These are phyloP conservation scores for Teleogryllus oceanicus DNA, from an alignment of 2,888 invertebrate species.

Conservation along the genomic window DNA sequence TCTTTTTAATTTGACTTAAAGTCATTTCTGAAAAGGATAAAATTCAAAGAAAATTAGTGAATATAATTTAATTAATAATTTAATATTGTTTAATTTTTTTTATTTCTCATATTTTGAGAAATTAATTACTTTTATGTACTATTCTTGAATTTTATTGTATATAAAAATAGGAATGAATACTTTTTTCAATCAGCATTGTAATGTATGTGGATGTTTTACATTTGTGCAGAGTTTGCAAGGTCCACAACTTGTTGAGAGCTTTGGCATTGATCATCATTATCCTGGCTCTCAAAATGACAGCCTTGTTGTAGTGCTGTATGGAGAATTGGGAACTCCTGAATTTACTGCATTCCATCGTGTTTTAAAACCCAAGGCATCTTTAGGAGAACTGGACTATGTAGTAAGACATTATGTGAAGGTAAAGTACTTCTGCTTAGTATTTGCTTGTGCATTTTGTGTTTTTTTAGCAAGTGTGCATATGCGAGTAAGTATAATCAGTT, in stretches of 20 bases:
- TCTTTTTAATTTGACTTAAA: too few species aligned
- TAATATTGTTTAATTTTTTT: too few species aligned
- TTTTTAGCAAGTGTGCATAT: too few species aligned
- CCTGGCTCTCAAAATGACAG: slow-evolving; percentile 70
- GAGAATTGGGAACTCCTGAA: slow-evolving; percentile 74
- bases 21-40: too few species aligned
- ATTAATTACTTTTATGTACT: too few species aligned
- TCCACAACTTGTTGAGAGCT: slow-evolving; percentile 55
- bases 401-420: slow-evolving; percentile 83
- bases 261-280: slow-evolving; percentile 80
- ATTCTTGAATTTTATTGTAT: too few species aligned
- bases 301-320: slow-evolving; percentile 71
- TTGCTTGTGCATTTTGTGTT: too few species aligned
- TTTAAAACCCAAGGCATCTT: slow-evolving; percentile 64
- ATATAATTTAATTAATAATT: too few species aligned
- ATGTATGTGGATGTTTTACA: background rate
- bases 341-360: slow-evolving; percentile 72
- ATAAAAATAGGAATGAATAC: too few species aligned
- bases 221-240: background rate
- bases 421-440: slow-evolving; percentile 35
- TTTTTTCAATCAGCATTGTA: background rate
- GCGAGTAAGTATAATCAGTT: too few species aligned
- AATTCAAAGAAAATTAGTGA: too few species aligned
- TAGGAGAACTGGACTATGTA: slow-evolving; percentile 76
- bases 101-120: too few species aligned